These are phyloP conservation scores for Alca torda DNA, from an alignment of 2,797 vertebrate genomes.

Conservation along the genomic window DNA sequence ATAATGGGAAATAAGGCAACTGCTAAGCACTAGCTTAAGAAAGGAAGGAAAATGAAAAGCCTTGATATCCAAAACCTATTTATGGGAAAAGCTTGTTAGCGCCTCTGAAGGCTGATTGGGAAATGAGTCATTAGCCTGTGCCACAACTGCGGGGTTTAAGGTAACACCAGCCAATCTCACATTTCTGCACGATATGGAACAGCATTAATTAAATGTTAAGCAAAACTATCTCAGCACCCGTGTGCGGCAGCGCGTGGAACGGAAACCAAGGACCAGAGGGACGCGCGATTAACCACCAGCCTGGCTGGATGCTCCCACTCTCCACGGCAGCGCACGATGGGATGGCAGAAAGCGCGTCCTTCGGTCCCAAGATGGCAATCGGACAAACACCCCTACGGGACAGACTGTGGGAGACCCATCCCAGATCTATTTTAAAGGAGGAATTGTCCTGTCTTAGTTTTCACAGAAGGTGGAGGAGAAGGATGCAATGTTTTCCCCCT, in stretches of 20 bases:
- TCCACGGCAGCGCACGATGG: accelerated
- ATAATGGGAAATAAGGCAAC: neutral
- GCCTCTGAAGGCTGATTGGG: neutral
- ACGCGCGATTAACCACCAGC: neutral
- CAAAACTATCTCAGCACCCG: neutral
- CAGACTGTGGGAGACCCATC: neutral
- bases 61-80: neutral
- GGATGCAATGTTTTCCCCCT: neutral
- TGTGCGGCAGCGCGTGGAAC: neutral
- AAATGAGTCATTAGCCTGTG: neutral
- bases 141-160: neutral
- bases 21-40: neutral
- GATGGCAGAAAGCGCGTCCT: neutral
- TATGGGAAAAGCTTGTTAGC: neutral
- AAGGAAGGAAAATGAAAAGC: neutral
- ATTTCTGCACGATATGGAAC: neutral
- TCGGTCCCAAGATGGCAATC: neutral
- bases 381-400: neutral
- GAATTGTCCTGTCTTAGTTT: neutral
- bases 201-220: neutral
- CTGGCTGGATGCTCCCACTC: neutral
- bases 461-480: neutral
- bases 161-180: neutral
- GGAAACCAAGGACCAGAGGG: neutral
- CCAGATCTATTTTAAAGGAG: neutral